phyloP scores from a whole-genome alignment of 2,888 invertebrate species.

The Acanthoscelides obtectus region DNA sequence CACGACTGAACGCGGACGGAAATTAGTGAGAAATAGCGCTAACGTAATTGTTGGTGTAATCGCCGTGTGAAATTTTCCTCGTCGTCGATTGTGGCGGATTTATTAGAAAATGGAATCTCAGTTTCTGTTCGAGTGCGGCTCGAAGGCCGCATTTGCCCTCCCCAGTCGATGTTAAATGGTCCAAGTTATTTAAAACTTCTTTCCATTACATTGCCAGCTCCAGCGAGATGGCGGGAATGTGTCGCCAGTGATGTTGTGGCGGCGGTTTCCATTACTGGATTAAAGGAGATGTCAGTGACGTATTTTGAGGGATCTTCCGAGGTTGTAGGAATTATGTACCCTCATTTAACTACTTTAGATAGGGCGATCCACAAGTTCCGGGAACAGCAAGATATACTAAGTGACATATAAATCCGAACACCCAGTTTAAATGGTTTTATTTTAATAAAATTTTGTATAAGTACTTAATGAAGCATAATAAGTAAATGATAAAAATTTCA shows the following conservation, averaged over 20 bases:
- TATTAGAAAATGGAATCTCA: constrained; percentile 21
- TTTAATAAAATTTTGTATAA: too few species aligned
- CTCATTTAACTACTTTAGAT: too few species aligned
- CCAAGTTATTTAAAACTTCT: constrained; percentile 29
- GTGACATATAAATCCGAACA: too few species aligned
- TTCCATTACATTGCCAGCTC: constrained; percentile 30
- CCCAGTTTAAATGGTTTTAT: too few species aligned
- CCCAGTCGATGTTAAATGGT: constrained; percentile 23
- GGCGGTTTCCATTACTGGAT: constrained; percentile 33
- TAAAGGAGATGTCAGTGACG: constrained; percentile 24
- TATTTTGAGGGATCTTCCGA: constrained; percentile 8
- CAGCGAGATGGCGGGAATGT: not conserved
- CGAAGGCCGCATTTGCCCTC: constrained; percentile 3
- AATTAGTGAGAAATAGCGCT: not conserved
- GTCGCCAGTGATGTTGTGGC: constrained; percentile 8
- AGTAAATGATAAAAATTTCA: too few species aligned
- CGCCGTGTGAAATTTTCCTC: not conserved
- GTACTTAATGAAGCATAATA: too few species aligned
- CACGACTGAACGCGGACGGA: not conserved
- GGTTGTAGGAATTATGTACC: constrained; percentile 5
- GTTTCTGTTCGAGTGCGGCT: not conserved
- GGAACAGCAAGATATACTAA: too few species aligned
- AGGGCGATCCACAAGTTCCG: too few species aligned
- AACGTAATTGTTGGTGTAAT: not conserved
- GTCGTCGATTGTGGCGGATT: constrained; percentile 15